phyloP scores from a whole-genome alignment of 2,888 invertebrate genomes.

The Achlya flavicornis region DNA sequence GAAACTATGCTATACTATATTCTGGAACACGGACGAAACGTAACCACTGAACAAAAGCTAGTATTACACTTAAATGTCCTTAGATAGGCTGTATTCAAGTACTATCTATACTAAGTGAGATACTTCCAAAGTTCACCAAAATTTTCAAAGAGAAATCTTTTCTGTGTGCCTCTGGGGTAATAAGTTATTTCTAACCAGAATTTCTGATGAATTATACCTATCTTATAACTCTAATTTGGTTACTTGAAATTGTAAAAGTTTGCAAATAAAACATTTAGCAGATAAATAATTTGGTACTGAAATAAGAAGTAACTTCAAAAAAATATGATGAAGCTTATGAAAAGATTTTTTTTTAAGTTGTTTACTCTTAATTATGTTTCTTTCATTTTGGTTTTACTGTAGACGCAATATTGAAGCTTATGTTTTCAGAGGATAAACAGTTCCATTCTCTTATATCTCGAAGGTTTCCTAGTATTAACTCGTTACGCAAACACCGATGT shows the following conservation, averaged over 20 bases:
- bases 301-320: neutral
- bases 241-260: neutral
- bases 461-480: neutral
- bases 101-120: neutral
- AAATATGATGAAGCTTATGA: too few relatives aligned
- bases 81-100: neutral
- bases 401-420: neutral
- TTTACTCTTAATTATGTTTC: neutral
- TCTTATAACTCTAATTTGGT: neutral
- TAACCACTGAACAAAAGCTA: neutral
- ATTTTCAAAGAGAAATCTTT: conserved; percentile 1
- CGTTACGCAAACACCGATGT: conserved; percentile 1
- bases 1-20: too few relatives aligned
- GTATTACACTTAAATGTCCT: neutral
- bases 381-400: neutral
- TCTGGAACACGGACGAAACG: too few relatives aligned
- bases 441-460: neutral
- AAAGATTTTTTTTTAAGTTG: too few relatives aligned
- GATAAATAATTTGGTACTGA: neutral
- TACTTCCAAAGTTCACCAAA: neutral
- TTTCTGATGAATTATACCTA: neutral
- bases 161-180: neutral
- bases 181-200: neutral
- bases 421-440: conserved; percentile 6
- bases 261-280: neutral